Base-by-base conservation (phyloP, 2,888 invertebrate species). In the Orchestes rusci region DNA sequence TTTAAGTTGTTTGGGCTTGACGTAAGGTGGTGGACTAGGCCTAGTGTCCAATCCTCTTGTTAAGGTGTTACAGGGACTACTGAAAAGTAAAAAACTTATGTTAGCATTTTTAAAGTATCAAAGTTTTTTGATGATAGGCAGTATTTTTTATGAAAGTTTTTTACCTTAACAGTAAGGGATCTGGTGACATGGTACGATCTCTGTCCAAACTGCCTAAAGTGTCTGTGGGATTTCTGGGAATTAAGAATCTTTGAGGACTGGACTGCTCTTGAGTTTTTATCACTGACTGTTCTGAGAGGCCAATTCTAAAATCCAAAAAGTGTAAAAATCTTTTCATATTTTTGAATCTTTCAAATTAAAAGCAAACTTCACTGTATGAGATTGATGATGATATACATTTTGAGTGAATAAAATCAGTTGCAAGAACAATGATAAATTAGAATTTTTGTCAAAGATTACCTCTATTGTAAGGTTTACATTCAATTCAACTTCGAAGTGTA, bases 21-120 rank as follows among this genome's bases (percentile, higher is more conserved):
- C 69, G 53, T 78, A 78, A 2, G 77, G 77, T 4, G 77, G 77
- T 10, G 77, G 77, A 56, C 74, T 75, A 1, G 77, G 77, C 35
- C 77, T 68, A 53, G 67, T 68, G 56, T 69, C 68, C 4, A 68
- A 54, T 10, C 67, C 68, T 35, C 64, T 58, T 29, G 55, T 61
- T 3, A 65, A 55, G 7, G 66, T 67, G n/a, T 62, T 63, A 31
- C 62, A 65, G 1, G 68, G 68, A 51, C 69, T 69, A 39, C 61
- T 16, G 16, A 29, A 28, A 17, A 19, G 7, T n/a, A 34, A 16
- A 34, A 34, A 16, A 36, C n/a, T n/a, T n/a, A n/a, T n/a, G n/a
- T n/a, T n/a, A 15, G 30, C 2, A 4, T 7, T 30, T 30, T 12
- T 15, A 7, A 4, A 30, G 13, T 30, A 30, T 3, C 28, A 27